Evolutionary conservation across 2,113 vertebrate species (phyloP), one percentile per base, ranked within the genome.

Genomic region (Muscicapa adusta): DNA sequence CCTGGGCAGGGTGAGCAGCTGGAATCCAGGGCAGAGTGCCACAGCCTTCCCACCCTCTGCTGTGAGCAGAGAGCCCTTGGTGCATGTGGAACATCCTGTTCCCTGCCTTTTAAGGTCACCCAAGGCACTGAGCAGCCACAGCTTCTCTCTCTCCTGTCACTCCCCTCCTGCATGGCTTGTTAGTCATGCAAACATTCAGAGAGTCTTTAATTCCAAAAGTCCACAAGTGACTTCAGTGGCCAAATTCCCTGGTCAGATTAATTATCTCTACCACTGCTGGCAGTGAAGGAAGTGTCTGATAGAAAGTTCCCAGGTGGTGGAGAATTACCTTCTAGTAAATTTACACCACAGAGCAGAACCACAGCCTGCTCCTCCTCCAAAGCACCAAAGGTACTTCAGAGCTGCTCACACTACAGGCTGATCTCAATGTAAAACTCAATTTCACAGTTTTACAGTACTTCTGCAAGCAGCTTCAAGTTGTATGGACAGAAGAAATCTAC

Each of bases 91-190:
- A 86, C 63, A 2, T 10, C 36, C 25, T 65, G 80, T 89, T 95
- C 94, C 74, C 56, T 70, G 95, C 95, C 95, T 96, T 97, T 94
- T 94, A 96, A 12, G 88, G 95, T 10, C 85, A 94, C 38, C 34
- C 66, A 6, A 66, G 67, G 10, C 58, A 43, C 47, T 2, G 25
- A 48, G 36, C 16, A 28, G 0, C 67, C 31, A 51, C 12, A 2
- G 56, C 62, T 63, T 12, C 40, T 47, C 29, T 56, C 50, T 48
- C 29, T 8, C n/a, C 65, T 38, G 18, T 8, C 31, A 4, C 19
- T 72, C 33, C 29, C 15, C 13, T 56, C 9, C 89, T 78, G 56
- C 77, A 3, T 2, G 56, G 20, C 16, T 53, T 53, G 42, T 57
- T 90, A 54, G n/a, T 14, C 3, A 0, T 16, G 42, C 84, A 79